Percentiles rank a stretch among this genome's conserved stretches.
phyloP scores from a whole-genome alignment of 1,140 invertebrate species.

The Drosophila paulistorum region DNA sequence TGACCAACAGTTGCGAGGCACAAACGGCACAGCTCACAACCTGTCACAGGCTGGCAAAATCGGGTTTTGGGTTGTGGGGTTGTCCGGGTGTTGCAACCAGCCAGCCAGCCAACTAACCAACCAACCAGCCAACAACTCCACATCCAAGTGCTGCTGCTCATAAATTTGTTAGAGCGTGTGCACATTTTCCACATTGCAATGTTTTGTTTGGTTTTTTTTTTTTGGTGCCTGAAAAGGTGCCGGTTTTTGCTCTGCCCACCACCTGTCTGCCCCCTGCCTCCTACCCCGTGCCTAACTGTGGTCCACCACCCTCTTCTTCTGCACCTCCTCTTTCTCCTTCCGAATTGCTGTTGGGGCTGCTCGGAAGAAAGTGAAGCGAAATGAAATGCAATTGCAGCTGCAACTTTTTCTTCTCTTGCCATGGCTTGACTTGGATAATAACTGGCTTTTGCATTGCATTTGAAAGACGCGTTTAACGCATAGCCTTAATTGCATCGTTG shows the following conservation, averaged over 20 bases:
- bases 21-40: slow-evolving; percentile 44
- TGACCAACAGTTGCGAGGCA: slow-evolving; percentile 2
- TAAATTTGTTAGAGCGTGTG: slow-evolving; percentile 70
- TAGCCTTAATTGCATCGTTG: slow-evolving; percentile 60
- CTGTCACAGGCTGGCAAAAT: slow-evolving; percentile 57
- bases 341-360: slow-evolving; percentile 32
- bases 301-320: not conserved
- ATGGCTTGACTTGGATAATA: slow-evolving; percentile 63
- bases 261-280: no score
- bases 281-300: not conserved
- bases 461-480: slow-evolving; percentile 72
- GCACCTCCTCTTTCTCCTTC: not conserved
- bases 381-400: slow-evolving; percentile 60
- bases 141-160: slow-evolving; percentile 68
- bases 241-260: not conserved
- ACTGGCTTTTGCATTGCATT: slow-evolving; percentile 74
- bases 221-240: slow-evolving; percentile 24
- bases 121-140: slow-evolving; percentile 31
- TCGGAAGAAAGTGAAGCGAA: slow-evolving; percentile 78
- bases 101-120: slow-evolving; percentile 19
- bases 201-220: slow-evolving; percentile 35
- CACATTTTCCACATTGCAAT: slow-evolving; percentile 76
- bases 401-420: slow-evolving; percentile 45
- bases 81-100: slow-evolving; percentile 65
- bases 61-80: slow-evolving; percentile 49